Evolutionary conservation across 2,888 invertebrate species (phyloP).

Genomic region (Cosmia trapezina): DNA sequence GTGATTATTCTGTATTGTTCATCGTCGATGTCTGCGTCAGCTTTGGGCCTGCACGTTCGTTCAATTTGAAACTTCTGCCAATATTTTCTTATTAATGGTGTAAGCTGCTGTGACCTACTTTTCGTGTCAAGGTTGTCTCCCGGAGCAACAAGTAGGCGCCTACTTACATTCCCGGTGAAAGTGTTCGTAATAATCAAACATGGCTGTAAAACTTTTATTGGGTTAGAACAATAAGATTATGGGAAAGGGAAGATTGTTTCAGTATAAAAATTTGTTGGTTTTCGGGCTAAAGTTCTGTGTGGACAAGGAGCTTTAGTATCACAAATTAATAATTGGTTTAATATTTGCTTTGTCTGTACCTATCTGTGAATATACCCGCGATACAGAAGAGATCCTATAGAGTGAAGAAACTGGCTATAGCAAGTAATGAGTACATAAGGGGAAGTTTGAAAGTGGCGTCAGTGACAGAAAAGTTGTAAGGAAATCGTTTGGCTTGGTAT

Average conservation of each 20-base stretch:
- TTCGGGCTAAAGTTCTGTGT: background rate
- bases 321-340: background rate
- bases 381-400: too few relatives aligned
- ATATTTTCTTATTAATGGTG: background rate
- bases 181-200: slow-evolving; percentile 45
- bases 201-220: slow-evolving; percentile 38
- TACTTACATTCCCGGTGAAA: slow-evolving; percentile 30
- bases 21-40: background rate
- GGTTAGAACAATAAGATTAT: slow-evolving; percentile 33
- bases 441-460: too few relatives aligned
- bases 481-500: too few relatives aligned
- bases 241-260: background rate
- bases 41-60: background rate
- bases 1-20: background rate
- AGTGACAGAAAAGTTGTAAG: too few relatives aligned
- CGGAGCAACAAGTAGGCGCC: slow-evolving; percentile 60
- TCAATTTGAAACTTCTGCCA: slow-evolving; percentile 34
- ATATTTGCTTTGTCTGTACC: background rate
- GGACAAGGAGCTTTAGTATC: background rate
- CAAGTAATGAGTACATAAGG: too few relatives aligned
- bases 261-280: slow-evolving; percentile 7
- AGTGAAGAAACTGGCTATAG: background rate
- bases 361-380: background rate
- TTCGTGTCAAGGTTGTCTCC: slow-evolving; percentile 58
- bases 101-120: slow-evolving; percentile 55